These are phyloP conservation scores for Urosaurus nigricauda DNA, from an alignment of 2,797 vertebrate species.

Conservation along the genomic window DNA sequence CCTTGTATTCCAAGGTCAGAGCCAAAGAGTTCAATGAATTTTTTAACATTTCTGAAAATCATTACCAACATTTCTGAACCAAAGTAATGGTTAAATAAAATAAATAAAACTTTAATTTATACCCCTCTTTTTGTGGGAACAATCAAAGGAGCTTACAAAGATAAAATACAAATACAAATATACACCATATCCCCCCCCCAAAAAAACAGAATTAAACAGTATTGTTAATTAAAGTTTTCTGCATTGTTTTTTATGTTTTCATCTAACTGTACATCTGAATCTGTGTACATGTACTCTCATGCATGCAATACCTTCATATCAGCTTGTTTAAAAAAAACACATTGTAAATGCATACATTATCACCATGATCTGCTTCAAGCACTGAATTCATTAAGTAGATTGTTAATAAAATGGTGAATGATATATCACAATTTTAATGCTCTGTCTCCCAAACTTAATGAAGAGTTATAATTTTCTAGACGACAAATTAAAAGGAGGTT, in stretches of 20 bases:
- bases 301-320: slow-evolving; percentile 60
- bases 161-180: too few species aligned
- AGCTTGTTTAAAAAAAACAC: slow-evolving; percentile 63
- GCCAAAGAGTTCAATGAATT: background rate
- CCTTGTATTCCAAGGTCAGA: background rate
- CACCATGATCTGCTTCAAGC: slow-evolving; percentile 72
- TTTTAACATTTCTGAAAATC: background rate
- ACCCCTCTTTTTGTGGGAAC: too few species aligned
- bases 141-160: too few species aligned
- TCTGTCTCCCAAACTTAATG: slow-evolving; percentile 79
- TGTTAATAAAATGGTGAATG: slow-evolving; percentile 78
- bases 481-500: slow-evolving; percentile 82
- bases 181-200: too few species aligned
- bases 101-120: too few species aligned
- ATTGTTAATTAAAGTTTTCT: slow-evolving; percentile 39
- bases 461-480: slow-evolving; percentile 80
- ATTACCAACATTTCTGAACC: background rate
- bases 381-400: slow-evolving; percentile 75
- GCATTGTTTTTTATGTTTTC: slow-evolving; percentile 15
- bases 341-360: slow-evolving; percentile 69
- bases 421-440: slow-evolving; percentile 77
- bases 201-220: too few species aligned
- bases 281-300: slow-evolving; percentile 18
- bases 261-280: slow-evolving; percentile 33
- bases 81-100: too few species aligned